Evolutionary conservation across 2,797 vertebrate species (phyloP).

Genomic region (Lophius americanus): DNA sequence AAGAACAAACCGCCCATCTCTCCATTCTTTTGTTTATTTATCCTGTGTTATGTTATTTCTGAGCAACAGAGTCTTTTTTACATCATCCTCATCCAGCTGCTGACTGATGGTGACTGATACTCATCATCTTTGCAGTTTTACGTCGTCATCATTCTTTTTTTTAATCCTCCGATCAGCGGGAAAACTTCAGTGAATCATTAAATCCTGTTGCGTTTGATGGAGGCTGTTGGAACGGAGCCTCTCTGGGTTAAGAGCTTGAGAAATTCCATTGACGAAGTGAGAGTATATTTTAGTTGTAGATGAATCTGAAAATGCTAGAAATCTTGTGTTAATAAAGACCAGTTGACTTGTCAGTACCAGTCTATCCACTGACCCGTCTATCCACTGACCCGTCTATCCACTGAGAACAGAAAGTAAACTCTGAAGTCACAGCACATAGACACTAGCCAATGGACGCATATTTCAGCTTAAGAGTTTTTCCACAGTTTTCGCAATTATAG

Average conservation of each 20-base stretch:
- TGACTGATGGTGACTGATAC: slow-evolving; percentile 7
- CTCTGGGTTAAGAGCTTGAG: slow-evolving; percentile 22
- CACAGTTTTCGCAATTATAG: no score
- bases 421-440: no score
- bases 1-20: no score
- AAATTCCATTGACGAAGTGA: slow-evolving; percentile 63
- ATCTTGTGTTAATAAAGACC: neutral
- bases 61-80: neutral
- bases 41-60: neutral
- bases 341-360: no score
- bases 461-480: no score
- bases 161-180: no score
- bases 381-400: no score
- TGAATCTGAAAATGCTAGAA: slow-evolving; percentile 55
- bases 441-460: no score
- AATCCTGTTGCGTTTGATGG: neutral
- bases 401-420: no score
- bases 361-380: no score
- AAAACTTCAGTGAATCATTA: neutral
- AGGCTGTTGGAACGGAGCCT: slow-evolving; percentile 11
- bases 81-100: neutral
- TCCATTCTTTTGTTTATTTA: no score
- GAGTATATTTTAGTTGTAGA: slow-evolving; percentile 66
- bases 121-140: neutral
- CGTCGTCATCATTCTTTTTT: neutral